Evolutionary conservation across 2,113 vertebrate genomes (phyloP).

Genomic region (Saguinus midas): DNA sequence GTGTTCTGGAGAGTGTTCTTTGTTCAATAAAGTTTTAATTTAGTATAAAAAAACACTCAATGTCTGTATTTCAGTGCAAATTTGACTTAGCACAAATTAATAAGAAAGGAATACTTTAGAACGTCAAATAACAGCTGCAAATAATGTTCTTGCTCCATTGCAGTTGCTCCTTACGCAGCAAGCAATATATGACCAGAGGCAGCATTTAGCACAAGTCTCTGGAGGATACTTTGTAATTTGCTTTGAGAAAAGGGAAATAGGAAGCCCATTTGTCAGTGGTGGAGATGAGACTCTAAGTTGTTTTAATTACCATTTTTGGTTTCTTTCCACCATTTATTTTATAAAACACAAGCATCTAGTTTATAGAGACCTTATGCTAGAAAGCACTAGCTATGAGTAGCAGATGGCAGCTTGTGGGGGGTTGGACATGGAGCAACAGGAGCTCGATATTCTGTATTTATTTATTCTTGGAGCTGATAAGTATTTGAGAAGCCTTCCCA

Average conservation of each 20-base stretch:
- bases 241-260: neutral
- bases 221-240: neutral
- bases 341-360: neutral
- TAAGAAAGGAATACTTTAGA: neutral
- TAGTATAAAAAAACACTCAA: conserved; percentile 82
- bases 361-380: conserved; percentile 43
- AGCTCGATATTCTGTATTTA: neutral
- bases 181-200: neutral
- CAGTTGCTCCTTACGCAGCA: neutral
- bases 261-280: conserved; percentile 34
- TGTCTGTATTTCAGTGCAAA: neutral
- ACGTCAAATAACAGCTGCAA: neutral
- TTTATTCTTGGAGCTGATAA: neutral
- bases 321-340: conserved; percentile 51
- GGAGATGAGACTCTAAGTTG: neutral
- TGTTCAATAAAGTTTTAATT: conserved; percentile 99
- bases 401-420: conserved; percentile 37
- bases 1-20: conserved; percentile 90
- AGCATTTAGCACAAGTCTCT: neutral
- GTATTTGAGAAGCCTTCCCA: neutral
- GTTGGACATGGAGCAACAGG: neutral
- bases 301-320: conserved; percentile 47
- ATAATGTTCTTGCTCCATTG: neutral
- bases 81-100: neutral
- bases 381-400: neutral